Conservation (phyloP, 2,797 vertebrate species). For the Coccyzus lansbergi region DNA sequence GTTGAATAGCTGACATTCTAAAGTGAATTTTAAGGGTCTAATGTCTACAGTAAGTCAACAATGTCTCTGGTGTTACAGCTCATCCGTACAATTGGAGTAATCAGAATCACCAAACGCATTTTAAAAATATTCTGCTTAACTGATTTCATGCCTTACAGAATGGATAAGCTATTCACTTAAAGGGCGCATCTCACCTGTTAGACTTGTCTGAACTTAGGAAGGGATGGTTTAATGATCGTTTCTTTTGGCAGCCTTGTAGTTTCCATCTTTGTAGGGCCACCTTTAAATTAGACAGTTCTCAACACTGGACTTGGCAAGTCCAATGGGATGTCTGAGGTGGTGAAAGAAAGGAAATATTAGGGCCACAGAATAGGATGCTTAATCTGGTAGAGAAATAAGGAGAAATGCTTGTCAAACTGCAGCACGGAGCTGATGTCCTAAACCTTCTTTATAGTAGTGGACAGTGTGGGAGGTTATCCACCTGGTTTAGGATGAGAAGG, state of each 20-base stretch:
- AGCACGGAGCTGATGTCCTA: background rate
- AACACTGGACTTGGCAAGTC: background rate
- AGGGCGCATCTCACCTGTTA: background rate
- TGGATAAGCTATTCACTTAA: background rate
- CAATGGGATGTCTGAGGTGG: accelerated
- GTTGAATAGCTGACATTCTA: background rate
- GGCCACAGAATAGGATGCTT: background rate
- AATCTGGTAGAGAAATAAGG: background rate
- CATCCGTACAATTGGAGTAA: background rate
- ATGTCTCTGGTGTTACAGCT: background rate
- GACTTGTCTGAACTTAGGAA: background rate
- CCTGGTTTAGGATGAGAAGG: background rate
- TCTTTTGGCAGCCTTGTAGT: background rate
- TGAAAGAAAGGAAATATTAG: background rate
- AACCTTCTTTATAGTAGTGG: background rate
- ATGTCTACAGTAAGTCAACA: background rate
- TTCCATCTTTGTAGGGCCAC: background rate
- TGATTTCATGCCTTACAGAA: background rate
- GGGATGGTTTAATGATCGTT: background rate
- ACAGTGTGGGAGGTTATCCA: background rate
- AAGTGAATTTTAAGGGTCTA: background rate
- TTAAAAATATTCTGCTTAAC: background rate
- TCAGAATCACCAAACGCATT: background rate
- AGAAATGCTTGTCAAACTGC: background rate
- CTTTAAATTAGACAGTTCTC: background rate